Conservation (phyloP, 2,888 invertebrate genomes). For the Orthonychiurus folsomi region DNA sequence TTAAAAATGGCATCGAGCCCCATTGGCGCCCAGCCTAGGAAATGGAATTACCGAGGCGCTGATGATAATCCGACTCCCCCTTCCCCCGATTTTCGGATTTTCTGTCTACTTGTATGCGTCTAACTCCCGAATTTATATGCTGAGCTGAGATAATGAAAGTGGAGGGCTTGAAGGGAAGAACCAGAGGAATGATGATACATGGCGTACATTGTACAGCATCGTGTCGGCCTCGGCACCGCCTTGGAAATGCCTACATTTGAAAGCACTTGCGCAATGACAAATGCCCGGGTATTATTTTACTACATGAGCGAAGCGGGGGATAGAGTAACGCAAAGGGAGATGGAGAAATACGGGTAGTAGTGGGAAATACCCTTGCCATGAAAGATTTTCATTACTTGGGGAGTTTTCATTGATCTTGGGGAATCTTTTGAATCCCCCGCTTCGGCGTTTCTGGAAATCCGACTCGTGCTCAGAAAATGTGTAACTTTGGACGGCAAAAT, state of each 20-base stretch:
- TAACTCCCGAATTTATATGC: too few species aligned
- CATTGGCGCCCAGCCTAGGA: not conserved
- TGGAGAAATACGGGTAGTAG: not conserved
- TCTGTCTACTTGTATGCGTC: not conserved
- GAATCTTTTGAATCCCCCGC: too few species aligned
- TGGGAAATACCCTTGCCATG: too few species aligned
- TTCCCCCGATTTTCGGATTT: slow-evolving; percentile 10
- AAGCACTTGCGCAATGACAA: slow-evolving; percentile 3
- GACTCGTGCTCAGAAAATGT: too few species aligned
- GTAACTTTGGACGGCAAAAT: too few species aligned
- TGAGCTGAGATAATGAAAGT: not conserved
- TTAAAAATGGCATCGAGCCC: not conserved
- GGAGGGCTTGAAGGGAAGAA: not conserved
- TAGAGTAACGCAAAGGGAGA: not conserved
- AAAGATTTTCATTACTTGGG: too few species aligned
- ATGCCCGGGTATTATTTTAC: not conserved
- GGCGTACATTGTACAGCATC: not conserved
- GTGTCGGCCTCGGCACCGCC: too few species aligned
- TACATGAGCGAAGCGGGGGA: slow-evolving; percentile 9
- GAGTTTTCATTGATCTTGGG: too few species aligned
- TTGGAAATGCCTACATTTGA: not conserved
- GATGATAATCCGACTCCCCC: slow-evolving; percentile 20
- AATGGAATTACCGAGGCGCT: slow-evolving; percentile 13
- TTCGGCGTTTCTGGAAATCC: too few species aligned
- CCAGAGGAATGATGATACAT: slow-evolving; percentile 5